Evolutionary conservation across 2,797 vertebrate species (phyloP).

Genomic region (Cossypha caffra): DNA sequence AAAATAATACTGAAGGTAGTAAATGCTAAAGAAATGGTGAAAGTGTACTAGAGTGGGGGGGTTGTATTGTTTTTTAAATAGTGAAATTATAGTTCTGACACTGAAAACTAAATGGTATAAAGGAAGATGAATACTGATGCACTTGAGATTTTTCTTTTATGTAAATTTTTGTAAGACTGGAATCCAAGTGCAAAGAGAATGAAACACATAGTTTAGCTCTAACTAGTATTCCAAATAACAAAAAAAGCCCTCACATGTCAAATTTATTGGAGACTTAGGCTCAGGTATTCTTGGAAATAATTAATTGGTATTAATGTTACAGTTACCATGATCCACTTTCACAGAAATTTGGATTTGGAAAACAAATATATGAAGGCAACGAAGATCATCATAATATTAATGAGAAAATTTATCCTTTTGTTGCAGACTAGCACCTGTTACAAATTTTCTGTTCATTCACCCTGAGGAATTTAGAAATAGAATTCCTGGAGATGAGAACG

Average conservation of each 20-base stretch:
- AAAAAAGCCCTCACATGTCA: accelerated
- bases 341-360: background rate
- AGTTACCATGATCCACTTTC: background rate
- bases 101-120: background rate
- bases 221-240: background rate
- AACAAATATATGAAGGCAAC: background rate
- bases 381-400: background rate
- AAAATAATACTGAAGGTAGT: background rate
- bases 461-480: background rate
- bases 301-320: background rate
- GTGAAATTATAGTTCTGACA: background rate
- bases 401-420: background rate
- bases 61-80: background rate
- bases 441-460: background rate
- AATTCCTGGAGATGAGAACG: background rate
- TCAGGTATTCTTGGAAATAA: background rate
- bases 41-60: accelerated
- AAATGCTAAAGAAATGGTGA: background rate
- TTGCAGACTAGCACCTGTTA: background rate
- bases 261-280: background rate
- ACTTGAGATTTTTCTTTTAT: background rate
- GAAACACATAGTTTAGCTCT: background rate
- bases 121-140: background rate
- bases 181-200: background rate
- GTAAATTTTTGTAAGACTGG: background rate